These are phyloP conservation scores for Troides aeacus DNA, from an alignment of 2,888 invertebrate species.

Conservation along the genomic window DNA sequence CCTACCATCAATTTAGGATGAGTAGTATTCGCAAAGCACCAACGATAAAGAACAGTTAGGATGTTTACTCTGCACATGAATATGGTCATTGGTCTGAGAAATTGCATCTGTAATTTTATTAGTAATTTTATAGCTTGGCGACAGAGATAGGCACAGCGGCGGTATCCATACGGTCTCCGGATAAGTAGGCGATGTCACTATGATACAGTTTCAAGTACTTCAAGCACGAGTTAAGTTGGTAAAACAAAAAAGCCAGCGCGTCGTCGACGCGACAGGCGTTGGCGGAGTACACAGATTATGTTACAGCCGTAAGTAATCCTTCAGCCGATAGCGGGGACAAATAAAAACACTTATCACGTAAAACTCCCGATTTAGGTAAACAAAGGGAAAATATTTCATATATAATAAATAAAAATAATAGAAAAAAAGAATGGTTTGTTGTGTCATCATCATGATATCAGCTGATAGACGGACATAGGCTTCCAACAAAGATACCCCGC, in stretches of 20 bases:
- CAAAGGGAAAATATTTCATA: neutral
- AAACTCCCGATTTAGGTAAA: slow-evolving; percentile 2
- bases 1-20: too few relatives aligned
- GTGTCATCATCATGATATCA: neutral
- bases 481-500: too few relatives aligned
- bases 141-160: too few relatives aligned
- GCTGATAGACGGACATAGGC: too few relatives aligned
- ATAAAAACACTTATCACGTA: slow-evolving; percentile 29
- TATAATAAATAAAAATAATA: neutral
- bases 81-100: too few relatives aligned
- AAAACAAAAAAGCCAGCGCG: slow-evolving; percentile 31
- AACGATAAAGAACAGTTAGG: too few relatives aligned
- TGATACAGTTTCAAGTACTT: slow-evolving; percentile 6
- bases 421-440: neutral
- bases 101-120: too few relatives aligned
- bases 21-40: too few relatives aligned
- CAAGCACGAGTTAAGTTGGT: slow-evolving; percentile 8
- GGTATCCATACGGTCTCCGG: too few relatives aligned
- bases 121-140: too few relatives aligned
- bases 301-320: slow-evolving; percentile 34
- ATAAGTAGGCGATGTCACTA: too few relatives aligned
- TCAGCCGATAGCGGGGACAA: slow-evolving; percentile 20
- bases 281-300: slow-evolving; percentile 12
- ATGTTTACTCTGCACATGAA: too few relatives aligned
- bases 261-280: slow-evolving; percentile 37